phyloP scores from a whole-genome alignment of 1,140 invertebrate genomes.

The Leptinotarsa defecta region DNA sequence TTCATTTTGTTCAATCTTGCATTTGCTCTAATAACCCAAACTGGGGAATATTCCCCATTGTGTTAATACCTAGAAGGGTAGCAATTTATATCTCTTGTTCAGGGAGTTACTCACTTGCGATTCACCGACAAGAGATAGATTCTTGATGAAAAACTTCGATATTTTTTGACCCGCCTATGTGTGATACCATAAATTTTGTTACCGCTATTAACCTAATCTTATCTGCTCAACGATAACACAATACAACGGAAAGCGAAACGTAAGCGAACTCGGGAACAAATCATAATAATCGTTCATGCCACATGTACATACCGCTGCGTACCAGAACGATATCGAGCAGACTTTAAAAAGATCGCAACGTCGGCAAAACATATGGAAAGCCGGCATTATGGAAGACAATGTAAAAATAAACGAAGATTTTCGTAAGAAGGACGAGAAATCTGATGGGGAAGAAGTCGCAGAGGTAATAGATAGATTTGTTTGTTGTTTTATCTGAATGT shows the following conservation, averaged over 20 bases:
- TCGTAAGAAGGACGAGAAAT: background rate
- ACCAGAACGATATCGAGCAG: background rate
- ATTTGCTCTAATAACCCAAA: too few species aligned
- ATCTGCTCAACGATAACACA: background rate
- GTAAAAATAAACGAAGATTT: background rate
- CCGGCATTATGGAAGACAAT: background rate
- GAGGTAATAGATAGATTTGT: background rate
- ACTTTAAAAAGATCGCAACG: background rate
- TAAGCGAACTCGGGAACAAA: background rate
- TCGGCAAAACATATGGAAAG: background rate
- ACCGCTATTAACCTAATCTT: constrained; percentile 5
- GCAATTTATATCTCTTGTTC: too few species aligned
- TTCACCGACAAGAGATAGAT: too few species aligned
- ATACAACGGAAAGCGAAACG: constrained; percentile 5
- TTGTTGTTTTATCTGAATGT: background rate
- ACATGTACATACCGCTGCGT: background rate
- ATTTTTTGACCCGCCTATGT: background rate
- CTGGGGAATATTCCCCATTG: too few species aligned
- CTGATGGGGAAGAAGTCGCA: background rate
- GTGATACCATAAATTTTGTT: background rate
- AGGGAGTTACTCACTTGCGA: too few species aligned
- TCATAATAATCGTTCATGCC: constrained; percentile 1
- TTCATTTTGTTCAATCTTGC: too few species aligned
- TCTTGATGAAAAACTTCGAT: too few species aligned
- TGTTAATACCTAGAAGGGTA: too few species aligned